phyloP scores from a whole-genome alignment of 1,140 invertebrate species.

The Pentalonia nigronervosa region DNA sequence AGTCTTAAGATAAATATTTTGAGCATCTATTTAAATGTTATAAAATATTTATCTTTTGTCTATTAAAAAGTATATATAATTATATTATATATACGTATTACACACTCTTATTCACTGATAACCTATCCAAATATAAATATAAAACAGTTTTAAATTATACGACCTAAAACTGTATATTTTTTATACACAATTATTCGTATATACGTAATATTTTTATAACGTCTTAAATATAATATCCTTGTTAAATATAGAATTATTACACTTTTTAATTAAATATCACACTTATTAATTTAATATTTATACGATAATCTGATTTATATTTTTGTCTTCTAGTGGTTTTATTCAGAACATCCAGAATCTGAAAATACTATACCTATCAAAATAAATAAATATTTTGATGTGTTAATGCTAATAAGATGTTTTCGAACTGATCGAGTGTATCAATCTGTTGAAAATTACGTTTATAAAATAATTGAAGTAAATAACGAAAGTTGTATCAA shows the following conservation, averaged over 20 bases:
- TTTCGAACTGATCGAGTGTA: slow-evolving; percentile 88
- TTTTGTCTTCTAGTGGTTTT: slow-evolving; percentile 41
- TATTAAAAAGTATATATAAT: too few relatives aligned
- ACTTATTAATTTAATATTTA: neutral
- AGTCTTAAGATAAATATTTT: too few relatives aligned
- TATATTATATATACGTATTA: too few relatives aligned
- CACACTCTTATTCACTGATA: too few relatives aligned
- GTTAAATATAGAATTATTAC: neutral
- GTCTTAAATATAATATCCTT: neutral
- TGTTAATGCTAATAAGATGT: slow-evolving; percentile 82
- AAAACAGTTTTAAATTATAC: neutral
- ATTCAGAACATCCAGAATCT: slow-evolving; percentile 21
- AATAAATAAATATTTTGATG: slow-evolving; percentile 73
- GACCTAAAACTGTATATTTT: neutral
- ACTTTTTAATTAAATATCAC: too few relatives aligned
- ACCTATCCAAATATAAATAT: too few relatives aligned
- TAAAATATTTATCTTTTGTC: too few relatives aligned
- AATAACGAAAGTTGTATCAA: slow-evolving; percentile 81
- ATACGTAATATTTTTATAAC: neutral
- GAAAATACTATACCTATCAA: slow-evolving; percentile 62
- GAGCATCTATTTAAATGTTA: too few relatives aligned
- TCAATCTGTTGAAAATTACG: slow-evolving; percentile 78
- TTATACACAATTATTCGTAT: neutral
- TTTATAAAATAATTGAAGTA: slow-evolving; percentile 81
- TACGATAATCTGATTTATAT: neutral